Conservation (phyloP, 2,797 vertebrate species). For the Smutsia gigantea region DNA sequence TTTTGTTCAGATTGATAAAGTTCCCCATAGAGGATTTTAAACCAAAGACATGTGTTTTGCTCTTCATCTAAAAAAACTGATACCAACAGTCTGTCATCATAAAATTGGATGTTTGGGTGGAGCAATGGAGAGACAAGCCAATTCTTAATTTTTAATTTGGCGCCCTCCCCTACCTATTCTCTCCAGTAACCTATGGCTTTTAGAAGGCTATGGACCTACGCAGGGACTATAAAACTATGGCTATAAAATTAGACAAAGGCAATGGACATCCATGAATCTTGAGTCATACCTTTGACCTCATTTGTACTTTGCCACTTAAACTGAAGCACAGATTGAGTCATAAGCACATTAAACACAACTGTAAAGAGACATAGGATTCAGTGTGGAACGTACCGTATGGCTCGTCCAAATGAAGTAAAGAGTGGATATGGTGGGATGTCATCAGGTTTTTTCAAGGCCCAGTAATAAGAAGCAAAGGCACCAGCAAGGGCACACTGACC, state of each 20-base stretch:
- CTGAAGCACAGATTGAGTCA: not conserved
- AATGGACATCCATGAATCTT: not conserved
- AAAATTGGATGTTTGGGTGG: not conserved
- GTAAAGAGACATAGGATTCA: not conserved
- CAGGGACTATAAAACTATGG: not conserved
- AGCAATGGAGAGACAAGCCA: not conserved
- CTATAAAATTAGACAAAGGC: not conserved
- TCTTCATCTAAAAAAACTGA: not conserved
- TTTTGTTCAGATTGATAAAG: not conserved
- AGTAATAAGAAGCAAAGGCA: constrained; percentile 97
- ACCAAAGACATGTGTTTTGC: not conserved
- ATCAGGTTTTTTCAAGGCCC: constrained; percentile 94
- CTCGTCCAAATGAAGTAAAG: constrained; percentile 93
- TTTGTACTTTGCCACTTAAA: not conserved
- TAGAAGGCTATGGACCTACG: not conserved
- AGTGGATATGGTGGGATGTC: constrained; percentile 95
- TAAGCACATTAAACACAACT: not conserved
- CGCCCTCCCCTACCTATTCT: not conserved
- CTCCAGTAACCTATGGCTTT: not conserved
- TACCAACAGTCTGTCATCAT: not conserved
- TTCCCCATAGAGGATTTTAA: constrained; percentile 2
- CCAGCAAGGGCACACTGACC: constrained; percentile 98
- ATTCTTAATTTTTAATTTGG: constrained; percentile 2
- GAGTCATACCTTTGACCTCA: not conserved
- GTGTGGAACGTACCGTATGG: constrained; percentile 90